phyloP scores from a whole-genome alignment of 2,888 invertebrate genomes.

The Temnothorax rugatulus region DNA sequence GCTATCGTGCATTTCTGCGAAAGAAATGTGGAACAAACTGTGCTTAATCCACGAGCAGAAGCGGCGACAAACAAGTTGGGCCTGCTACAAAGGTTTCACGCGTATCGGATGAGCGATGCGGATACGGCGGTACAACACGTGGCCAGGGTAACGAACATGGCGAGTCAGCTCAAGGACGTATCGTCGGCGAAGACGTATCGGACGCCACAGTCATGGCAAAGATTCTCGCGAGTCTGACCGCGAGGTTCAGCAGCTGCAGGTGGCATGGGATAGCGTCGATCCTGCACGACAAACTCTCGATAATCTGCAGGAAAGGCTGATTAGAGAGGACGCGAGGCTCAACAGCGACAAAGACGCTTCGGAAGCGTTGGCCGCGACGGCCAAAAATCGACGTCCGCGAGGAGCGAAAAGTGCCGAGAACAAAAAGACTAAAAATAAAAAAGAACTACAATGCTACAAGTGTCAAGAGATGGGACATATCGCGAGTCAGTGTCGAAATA shows the following conservation, averaged over 20 bases:
- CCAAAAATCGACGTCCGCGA: slow-evolving; percentile 37
- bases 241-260: background rate
- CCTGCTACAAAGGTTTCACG: slow-evolving; percentile 62
- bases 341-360: background rate
- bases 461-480: slow-evolving; percentile 1
- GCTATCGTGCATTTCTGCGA: slow-evolving; percentile 49
- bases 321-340: slow-evolving; percentile 61
- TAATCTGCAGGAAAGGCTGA: slow-evolving; percentile 62
- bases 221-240: background rate
- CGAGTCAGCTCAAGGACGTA: slow-evolving; percentile 47
- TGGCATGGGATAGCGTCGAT: background rate
- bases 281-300: slow-evolving; percentile 61
- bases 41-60: slow-evolving; percentile 66
- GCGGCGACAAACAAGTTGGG: slow-evolving; percentile 62
- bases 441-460: background rate
- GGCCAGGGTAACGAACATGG: slow-evolving; percentile 55
- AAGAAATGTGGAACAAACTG: slow-evolving; percentile 27
- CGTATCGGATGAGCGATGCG: slow-evolving; percentile 58
- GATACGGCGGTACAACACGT: slow-evolving; percentile 67
- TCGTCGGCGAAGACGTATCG: background rate
- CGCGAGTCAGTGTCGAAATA: slow-evolving; percentile 12
- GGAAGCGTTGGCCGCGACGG: slow-evolving; percentile 58
- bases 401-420: background rate
- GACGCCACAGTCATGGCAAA: background rate
- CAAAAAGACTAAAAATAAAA: slow-evolving; percentile 14